Evolutionary conservation across 2,888 invertebrate genomes (phyloP), one percentile per base, ranked within the genome.

Genomic region (Cheilosia vulpina): DNA sequence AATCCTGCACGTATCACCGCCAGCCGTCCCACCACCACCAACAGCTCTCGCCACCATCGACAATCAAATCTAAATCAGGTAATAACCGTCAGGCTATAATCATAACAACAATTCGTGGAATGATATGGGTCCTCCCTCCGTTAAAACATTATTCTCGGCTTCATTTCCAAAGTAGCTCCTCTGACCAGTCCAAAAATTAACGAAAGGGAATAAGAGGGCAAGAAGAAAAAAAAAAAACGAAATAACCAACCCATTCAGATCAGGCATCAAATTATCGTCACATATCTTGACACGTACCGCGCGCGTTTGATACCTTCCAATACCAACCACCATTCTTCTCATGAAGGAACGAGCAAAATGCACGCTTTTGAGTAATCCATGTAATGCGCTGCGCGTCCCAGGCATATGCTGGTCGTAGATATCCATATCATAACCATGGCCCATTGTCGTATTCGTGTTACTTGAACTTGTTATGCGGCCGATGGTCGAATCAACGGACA

Each of bases 251-350:
- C 81, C 80, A 81, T 85, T 85, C 84, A 84, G 68, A 76, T 76
- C 68, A 55, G 72, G 81, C 60, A 81, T 77, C 76, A 77, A 72
- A 81, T 81, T 81, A 85, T 85, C 81, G 80, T 85, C 85, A 85
- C 85, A 85, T 85, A 80, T 85, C 85, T 85, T 81, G 85, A 81
- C 85, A 85, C 81, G 85, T 85, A 81, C 81, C 80, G 76, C 66
- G 65, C 71, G 81, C 76, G 71, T 52, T 71, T 72, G 66, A 72
- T 76, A 60, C 47, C 65, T 13, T 9, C 34, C 34, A 34, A 34
- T 31, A 31, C 31, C 31, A 31, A 9, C 38, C 38, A 38, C 3
- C 43, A 52, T 21, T 45, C 43, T 17, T 45, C 43, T 47, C 53
- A 41, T 68, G 71, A 55, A 68, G 68, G 21, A 81, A 53, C 71